These are phyloP conservation scores for Isotomurus palustris DNA, from an alignment of 2,888 invertebrate genomes.

Conservation along the genomic window DNA sequence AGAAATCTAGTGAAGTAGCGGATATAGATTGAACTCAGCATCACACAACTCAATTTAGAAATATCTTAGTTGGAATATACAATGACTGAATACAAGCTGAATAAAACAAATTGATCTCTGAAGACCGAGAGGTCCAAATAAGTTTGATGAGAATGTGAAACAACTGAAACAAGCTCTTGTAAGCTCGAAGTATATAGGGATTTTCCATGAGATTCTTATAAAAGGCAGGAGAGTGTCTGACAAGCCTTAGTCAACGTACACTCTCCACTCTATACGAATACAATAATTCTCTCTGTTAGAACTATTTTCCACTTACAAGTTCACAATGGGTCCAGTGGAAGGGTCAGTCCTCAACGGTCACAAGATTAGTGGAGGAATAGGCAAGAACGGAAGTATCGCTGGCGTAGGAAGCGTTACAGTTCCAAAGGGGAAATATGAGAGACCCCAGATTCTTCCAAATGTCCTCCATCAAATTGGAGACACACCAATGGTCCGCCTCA, in stretches of 20 bases:
- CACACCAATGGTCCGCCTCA: conserved; percentile 75
- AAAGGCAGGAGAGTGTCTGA: not conserved
- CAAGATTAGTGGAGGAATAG: not conserved
- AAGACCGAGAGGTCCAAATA: too few species aligned
- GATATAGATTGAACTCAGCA: too few species aligned
- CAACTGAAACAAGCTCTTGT: too few species aligned
- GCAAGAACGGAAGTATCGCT: not conserved
- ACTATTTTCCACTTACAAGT: not conserved
- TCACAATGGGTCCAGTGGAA: not conserved
- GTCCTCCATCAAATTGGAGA: conserved; percentile 75
- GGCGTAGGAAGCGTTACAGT: not conserved
- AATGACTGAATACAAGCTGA: too few species aligned
- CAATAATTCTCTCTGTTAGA: not conserved
- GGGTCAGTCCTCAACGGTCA: not conserved
- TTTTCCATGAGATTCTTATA: not conserved
- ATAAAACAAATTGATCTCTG: too few species aligned
- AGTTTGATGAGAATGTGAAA: too few species aligned
- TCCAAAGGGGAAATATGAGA: not conserved
- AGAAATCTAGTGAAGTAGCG: too few species aligned
- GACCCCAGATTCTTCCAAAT: conserved; percentile 60
- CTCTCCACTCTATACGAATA: too few species aligned
- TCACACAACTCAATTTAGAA: too few species aligned
- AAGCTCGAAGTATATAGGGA: too few species aligned
- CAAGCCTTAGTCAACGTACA: not conserved
- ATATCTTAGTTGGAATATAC: too few species aligned